Evolutionary conservation across 2,888 invertebrate species (phyloP).

Genomic region (Hetaerina titia): DNA sequence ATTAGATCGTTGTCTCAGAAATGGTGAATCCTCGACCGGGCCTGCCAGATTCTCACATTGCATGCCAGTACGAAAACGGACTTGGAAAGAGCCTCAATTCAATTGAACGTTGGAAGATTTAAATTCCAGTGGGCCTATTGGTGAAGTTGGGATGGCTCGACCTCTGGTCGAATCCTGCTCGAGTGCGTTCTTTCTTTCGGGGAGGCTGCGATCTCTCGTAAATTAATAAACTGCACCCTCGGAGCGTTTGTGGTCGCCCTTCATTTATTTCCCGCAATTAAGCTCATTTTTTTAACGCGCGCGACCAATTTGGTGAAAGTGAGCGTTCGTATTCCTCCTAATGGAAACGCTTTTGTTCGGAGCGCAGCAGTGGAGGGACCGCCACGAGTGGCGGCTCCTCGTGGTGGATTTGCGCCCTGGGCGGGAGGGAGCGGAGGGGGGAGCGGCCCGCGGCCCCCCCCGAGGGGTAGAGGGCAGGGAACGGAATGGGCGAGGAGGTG

Average conservation of each 20-base stretch:
- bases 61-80: no score
- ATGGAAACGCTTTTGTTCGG: background rate
- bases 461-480: no score
- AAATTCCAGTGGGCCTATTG: no score
- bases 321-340: background rate
- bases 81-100: no score
- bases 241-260: background rate
- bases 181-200: no score
- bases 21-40: no score
- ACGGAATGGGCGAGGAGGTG: background rate
- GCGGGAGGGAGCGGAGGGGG: background rate
- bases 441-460: background rate
- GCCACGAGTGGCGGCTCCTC: background rate
- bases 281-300: background rate
- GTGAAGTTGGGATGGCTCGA: no score
- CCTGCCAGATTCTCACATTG: no score
- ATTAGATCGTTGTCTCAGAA: no score
- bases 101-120: no score
- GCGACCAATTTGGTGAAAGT: conserved; percentile 33
- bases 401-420: background rate
- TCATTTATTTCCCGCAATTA: background rate
- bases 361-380: background rate
- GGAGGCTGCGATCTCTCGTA: background rate
- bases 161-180: no score
- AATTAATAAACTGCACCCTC: background rate